These are phyloP conservation scores for Hypsopygia costalis DNA, from an alignment of 2,888 invertebrate genomes.

Conservation along the genomic window DNA sequence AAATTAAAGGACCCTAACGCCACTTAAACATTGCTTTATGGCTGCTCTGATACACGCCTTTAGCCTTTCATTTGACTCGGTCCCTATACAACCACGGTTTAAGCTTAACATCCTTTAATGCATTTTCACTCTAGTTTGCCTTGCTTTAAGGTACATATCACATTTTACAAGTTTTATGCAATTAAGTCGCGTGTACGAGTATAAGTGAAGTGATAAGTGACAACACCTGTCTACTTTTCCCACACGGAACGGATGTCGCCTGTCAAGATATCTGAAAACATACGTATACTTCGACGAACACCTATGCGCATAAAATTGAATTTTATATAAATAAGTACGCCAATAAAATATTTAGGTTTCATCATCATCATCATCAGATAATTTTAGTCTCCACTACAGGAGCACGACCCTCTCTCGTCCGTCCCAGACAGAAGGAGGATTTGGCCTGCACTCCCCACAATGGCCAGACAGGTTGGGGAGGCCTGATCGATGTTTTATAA, in stretches of 20 bases:
- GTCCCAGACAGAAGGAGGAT: no score
- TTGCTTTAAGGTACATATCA: conserved; percentile 11
- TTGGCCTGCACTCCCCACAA: no score
- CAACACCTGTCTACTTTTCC: conserved; percentile 75
- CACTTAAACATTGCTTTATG: conserved; percentile 45
- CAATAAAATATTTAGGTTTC: no score
- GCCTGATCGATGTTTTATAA: no score
- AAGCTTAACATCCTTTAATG: no score
- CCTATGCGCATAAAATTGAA: conserved; percentile 27
- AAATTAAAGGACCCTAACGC: no score
- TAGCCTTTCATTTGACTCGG: conserved; percentile 48
- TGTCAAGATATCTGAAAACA: conserved; percentile 65
- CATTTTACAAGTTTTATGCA: conserved; percentile 13
- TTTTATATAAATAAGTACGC: not conserved
- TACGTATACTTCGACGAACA: conserved; percentile 40
- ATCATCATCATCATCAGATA: no score
- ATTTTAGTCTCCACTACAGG: no score
- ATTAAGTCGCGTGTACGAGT: conserved; percentile 43
- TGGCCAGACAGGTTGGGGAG: no score
- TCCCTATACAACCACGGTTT: no score
- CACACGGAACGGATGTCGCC: conserved; percentile 67
- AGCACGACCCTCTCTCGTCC: no score
- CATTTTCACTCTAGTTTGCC: no score
- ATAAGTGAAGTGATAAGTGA: conserved; percentile 53
- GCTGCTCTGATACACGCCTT: conserved; percentile 55